phyloP scores from a whole-genome alignment of 2,888 invertebrate species.

The Drosophila meridionalis region DNA sequence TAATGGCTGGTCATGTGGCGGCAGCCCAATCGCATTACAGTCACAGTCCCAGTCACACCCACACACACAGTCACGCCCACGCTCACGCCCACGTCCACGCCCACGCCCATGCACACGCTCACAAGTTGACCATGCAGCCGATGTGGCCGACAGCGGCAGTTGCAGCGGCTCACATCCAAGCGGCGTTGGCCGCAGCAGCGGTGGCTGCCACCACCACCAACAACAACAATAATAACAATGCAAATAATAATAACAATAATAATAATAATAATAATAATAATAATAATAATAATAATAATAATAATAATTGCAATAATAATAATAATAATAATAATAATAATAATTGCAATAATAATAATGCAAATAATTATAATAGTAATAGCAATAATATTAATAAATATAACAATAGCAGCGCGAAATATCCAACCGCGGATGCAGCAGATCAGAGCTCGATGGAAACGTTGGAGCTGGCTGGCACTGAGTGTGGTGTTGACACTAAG shows the following conservation, averaged over 20 bases:
- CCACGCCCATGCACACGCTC: slow-evolving; percentile 40
- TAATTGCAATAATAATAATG: slow-evolving; percentile 4
- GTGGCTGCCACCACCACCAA: slow-evolving; percentile 59
- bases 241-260: slow-evolving; percentile 23
- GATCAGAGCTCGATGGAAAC: slow-evolving; percentile 10
- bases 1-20: slow-evolving; percentile 45
- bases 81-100: too few relatives aligned
- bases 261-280: slow-evolving; percentile 4
- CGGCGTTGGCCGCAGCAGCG: slow-evolving; percentile 83
- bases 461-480: slow-evolving; percentile 7
- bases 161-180: slow-evolving; percentile 89
- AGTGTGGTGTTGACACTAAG: slow-evolving; percentile 2
- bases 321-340: slow-evolving; percentile 12
- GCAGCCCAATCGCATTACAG: slow-evolving; percentile 30
- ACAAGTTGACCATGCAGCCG: slow-evolving; percentile 79
- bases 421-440: slow-evolving; percentile 13
- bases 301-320: slow-evolving; percentile 49
- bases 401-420: background rate
- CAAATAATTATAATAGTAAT: slow-evolving; percentile 5
- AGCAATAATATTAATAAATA: slow-evolving; percentile 1
- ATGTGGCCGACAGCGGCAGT: slow-evolving; percentile 88
- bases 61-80: background rate
- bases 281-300: slow-evolving; percentile 32
- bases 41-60: slow-evolving; percentile 22
- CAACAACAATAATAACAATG: slow-evolving; percentile 53